A percentile compares a stretch with the other conserved stretches of the same genome.
phyloP scores from a whole-genome alignment of 2,113 vertebrate genomes.

The Cyprinodon variegatus region DNA sequence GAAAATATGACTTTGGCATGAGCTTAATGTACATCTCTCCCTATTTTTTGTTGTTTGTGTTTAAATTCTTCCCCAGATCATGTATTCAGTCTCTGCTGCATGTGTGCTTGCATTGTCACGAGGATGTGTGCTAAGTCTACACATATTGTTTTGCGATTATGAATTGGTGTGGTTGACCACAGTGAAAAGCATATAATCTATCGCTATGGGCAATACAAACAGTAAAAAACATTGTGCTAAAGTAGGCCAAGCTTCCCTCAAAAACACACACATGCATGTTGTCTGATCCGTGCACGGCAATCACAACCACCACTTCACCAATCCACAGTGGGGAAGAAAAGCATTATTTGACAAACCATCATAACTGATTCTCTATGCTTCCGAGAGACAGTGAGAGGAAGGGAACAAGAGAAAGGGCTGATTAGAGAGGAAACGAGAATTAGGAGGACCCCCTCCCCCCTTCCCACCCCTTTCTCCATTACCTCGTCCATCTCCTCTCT shows the following conservation, averaged over 20 bases:
- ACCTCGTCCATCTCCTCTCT: constrained; percentile 28
- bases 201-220: constrained; percentile 74
- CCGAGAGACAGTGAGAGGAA: constrained; percentile 58
- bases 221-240: constrained; percentile 72
- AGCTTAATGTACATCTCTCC: constrained; percentile 4
- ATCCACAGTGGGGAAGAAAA: constrained; percentile 69
- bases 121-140: constrained; percentile 10
- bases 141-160: constrained; percentile 41
- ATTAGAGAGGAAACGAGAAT: constrained; percentile 65
- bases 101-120: constrained; percentile 10
- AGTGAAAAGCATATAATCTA: constrained; percentile 71
- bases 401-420: constrained; percentile 29
- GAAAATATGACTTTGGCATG: constrained; percentile 1
- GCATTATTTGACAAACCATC: constrained; percentile 78
- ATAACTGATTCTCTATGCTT: constrained; percentile 75
- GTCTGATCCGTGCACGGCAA: constrained; percentile 21
- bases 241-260: constrained; percentile 76
- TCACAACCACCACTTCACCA: constrained; percentile 65
- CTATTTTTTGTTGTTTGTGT: constrained; percentile 7
- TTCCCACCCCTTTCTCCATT: constrained; percentile 23
- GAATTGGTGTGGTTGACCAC: constrained; percentile 62
- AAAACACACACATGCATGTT: constrained; percentile 37
- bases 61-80: constrained; percentile 1
- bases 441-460: constrained; percentile 29
- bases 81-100: constrained; percentile 2